Evolutionary conservation across 2,113 vertebrate genomes (phyloP), one percentile per base, ranked within the genome.

Genomic region (Caranx melampygus): DNA sequence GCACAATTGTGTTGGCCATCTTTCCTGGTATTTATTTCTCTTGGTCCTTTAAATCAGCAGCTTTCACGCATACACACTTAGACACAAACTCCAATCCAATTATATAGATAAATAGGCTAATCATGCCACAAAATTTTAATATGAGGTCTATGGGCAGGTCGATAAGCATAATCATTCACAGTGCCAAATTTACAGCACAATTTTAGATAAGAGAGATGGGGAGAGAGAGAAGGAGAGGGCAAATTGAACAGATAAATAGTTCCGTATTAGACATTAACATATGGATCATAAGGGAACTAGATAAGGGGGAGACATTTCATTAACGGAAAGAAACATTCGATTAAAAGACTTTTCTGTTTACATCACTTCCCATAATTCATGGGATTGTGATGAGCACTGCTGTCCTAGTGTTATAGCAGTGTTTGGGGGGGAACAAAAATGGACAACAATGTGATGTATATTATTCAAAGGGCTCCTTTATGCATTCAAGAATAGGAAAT

Each of bases 51-150:
- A 92, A 94, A 93, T 93, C 88, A 84, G 75, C 67, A 72, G 78
- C 65, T 81, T 87, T 81, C 79, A 75, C 77, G 78, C 83, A 90
- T 58, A 54, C 85, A 90, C 90, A 89, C 69, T 72, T 71, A 83
- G 70, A 89, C 88, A 80, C 84, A 88, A 91, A 91, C 88, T 93
- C 92, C 94, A 95, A 95, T 95, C 94, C 94, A 94, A 95, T 95
- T 95, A 95, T 90, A 91, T 91, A 95, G 95, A 95, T 95, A 95
- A 95, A 95, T 95, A 93, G 93, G 91, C 93, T 94, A 94, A 95
- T 95, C 93, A 94, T 93, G 91, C 92, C 90, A 92, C 92, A 92
- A 92, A 92, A 94, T 95, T 93, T 94, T 88, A 95, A 94, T 94
- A 95, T 92, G 87, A 75, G 85, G 92, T 93, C 90, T 92, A 92